phyloP scores from a whole-genome alignment of 2,888 invertebrate species.

The Autographa gamma region DNA sequence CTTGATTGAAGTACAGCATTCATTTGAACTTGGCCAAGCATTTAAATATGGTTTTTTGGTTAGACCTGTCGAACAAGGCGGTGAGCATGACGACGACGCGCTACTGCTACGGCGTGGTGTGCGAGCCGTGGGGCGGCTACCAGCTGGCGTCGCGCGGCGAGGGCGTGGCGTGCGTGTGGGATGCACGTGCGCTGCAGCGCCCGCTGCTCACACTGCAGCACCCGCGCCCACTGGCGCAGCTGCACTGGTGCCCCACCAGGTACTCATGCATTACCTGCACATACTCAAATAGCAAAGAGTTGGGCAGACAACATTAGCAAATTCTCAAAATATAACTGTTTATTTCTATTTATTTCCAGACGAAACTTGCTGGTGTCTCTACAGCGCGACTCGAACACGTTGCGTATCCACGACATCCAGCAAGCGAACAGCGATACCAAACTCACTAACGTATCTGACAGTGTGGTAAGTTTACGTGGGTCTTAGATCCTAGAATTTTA shows the following conservation, averaged over 20 bases:
- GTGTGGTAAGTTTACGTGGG: slow-evolving; percentile 29
- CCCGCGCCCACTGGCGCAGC: slow-evolving; percentile 91
- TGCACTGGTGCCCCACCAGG: slow-evolving; percentile 96
- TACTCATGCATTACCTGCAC: neutral
- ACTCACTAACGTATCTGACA: slow-evolving; percentile 56
- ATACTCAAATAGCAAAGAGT: too few relatives aligned
- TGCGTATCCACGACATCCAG: slow-evolving; percentile 96
- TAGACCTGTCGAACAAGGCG: slow-evolving; percentile 92
- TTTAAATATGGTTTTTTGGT: neutral
- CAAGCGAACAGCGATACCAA: slow-evolving; percentile 71
- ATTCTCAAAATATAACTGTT: too few relatives aligned
- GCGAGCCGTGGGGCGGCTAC: slow-evolving; percentile 93
- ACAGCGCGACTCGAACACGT: slow-evolving; percentile 92
- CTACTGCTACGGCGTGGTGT: slow-evolving; percentile 94
- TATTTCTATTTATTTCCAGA: slow-evolving; percentile 61
- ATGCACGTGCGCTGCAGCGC: slow-evolving; percentile 95
- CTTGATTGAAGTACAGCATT: too few relatives aligned
- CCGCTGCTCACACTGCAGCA: slow-evolving; percentile 93
- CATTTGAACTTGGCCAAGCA: neutral
- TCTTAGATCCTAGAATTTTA: too few relatives aligned
- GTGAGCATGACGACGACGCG: slow-evolving; percentile 92
- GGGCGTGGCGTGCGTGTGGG: slow-evolving; percentile 95
- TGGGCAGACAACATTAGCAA: too few relatives aligned
- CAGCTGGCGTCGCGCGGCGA: slow-evolving; percentile 96
- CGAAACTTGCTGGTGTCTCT: slow-evolving; percentile 94